Evolutionary conservation across 2,888 invertebrate species (phyloP), one percentile per base, ranked within the genome.

Genomic region (Vannuccia rotundouncinata): DNA sequence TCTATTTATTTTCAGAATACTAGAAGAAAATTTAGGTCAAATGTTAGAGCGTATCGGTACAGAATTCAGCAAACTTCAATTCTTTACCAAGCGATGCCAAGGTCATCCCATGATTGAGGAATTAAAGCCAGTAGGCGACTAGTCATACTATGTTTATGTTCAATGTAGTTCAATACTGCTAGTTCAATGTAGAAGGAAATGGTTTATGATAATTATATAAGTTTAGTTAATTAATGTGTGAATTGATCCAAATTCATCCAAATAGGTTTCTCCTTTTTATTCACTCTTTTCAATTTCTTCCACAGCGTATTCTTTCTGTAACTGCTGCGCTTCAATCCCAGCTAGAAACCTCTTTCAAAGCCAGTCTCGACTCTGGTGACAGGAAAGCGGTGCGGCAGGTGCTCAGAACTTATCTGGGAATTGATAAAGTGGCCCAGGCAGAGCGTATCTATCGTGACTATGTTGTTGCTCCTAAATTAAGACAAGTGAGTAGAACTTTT

Each of bases 31-130:
- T 25, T 1, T 74, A 10, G 75, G 75, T 29, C 75, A 74, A 29
- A 74, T 30, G 27, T 59, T 77, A 59, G 77, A 77, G 45, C 27
- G 29, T 13, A 60, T 77, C 74, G 77, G 77, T 22, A 30, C 29
- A 30, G 77, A 77, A 77, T 77, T 31, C 27, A 59, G 25, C 1
- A 29, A 77, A 27, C 25, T 77, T 10, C 30, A 77, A 27, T 45
- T 31, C 27, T 77, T 74, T 77, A 45, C 77, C 27, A 27, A 45
- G 1, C 30, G 45, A 77, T 77, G 77, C 59, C 10, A 5, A 25
- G 10, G 45, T 1, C 77, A 77, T 77, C 1, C 2, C 27, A 1
- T 45, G 22, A 1, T 74, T 2, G 75, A 29, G 30, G 1, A 28
- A 17, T 74, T 74, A 1, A 74, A 2, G 30, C 75, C 29, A 28